Evolutionary conservation across 2,113 vertebrate genomes (phyloP).

Genomic region (Oryzias woworae): DNA sequence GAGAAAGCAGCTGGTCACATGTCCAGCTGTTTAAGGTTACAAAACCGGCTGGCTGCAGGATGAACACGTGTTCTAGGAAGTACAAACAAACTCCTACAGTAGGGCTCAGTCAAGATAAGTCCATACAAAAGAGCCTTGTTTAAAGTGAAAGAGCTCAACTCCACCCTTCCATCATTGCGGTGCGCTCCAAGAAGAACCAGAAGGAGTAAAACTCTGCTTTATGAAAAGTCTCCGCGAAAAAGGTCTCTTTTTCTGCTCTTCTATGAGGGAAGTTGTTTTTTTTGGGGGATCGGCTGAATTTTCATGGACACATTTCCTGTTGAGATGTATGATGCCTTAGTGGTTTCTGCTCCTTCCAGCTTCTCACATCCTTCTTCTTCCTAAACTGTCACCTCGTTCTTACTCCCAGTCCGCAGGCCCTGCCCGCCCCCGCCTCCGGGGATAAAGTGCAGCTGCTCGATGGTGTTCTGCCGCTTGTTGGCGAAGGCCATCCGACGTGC

Average conservation of each 20-base stretch:
- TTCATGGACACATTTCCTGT: conserved; percentile 12
- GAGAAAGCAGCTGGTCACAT: conserved; percentile 32
- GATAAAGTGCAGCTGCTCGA: conserved; percentile 90
- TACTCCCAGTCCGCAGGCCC: conserved; percentile 82
- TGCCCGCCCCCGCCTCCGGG: conserved; percentile 77
- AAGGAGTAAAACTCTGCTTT: conserved; percentile 13
- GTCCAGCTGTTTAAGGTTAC: conserved; percentile 20
- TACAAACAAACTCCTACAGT: conserved; percentile 60
- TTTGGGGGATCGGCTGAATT: conserved; percentile 66
- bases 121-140: conserved; percentile 62
- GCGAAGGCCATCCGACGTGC: conserved; percentile 84
- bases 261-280: conserved; percentile 46
- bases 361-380: conserved; percentile 8
- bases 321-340: not conserved
- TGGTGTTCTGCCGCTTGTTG: conserved; percentile 85
- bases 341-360: conserved; percentile 2
- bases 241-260: conserved; percentile 41
- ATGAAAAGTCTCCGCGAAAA: conserved; percentile 56
- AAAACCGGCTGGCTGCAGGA: conserved; percentile 38
- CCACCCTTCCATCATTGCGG: not conserved
- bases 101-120: conserved; percentile 59
- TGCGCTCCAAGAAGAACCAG: too few relatives aligned
- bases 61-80: conserved; percentile 47
- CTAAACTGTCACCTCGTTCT: conserved; percentile 91
- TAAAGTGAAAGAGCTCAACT: conserved; percentile 59